A percentile compares a stretch with the other conserved stretches of the same genome.
Conservation (phyloP, 2,797 vertebrate genomes). For the Sebastes baramenuke region DNA sequence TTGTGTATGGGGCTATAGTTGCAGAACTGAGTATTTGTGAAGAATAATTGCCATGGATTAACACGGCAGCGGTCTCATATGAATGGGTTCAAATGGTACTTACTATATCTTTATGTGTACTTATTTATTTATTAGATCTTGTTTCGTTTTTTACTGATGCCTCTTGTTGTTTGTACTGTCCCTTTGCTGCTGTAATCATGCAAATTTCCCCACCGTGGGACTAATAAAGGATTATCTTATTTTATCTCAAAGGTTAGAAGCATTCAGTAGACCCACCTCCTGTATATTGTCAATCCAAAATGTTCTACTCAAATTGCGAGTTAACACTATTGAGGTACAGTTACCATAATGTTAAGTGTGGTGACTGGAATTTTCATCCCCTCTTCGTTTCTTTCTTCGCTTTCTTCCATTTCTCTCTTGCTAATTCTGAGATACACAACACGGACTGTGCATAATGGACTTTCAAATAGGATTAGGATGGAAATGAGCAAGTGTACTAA, state of each 20-base stretch:
- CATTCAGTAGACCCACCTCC: background rate
- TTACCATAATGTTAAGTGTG: background rate
- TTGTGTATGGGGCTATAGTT: background rate
- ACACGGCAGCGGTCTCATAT: background rate
- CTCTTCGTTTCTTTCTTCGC: background rate
- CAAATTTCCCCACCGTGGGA: no score
- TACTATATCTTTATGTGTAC: no score
- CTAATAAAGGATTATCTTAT: no score
- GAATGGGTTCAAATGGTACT: background rate
- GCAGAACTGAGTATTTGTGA: background rate
- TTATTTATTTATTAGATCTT: no score
- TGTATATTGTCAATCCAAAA: background rate
- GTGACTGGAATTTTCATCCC: background rate
- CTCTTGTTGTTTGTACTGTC: no score
- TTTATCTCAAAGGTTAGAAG: background rate
- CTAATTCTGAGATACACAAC: background rate
- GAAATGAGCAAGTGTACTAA: constrained; percentile 5
- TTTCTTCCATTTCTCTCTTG: background rate
- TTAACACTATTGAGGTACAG: background rate
- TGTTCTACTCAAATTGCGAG: background rate
- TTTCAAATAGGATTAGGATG: constrained; percentile 28
- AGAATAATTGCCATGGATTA: background rate
- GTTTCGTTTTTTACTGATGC: no score
- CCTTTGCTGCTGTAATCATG: no score
- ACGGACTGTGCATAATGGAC: background rate